A percentile compares a stretch with the other conserved stretches of the same genome.
phyloP scores from a whole-genome alignment of 2,888 invertebrate genomes.

The Synanthedon myopaeformis region DNA sequence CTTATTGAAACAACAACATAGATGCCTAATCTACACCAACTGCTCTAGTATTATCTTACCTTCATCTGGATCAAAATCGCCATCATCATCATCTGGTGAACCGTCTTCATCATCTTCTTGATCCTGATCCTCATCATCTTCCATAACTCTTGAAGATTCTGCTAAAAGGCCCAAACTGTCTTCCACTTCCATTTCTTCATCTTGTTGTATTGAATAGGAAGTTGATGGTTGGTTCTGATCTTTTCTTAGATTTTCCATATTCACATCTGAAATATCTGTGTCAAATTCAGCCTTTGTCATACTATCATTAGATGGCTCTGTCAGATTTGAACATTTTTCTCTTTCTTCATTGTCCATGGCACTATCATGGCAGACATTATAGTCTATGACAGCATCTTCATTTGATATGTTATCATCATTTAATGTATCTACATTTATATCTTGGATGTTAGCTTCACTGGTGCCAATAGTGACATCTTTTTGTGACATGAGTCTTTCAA shows the following conservation, averaged over 20 bases:
- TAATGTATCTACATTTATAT: background rate
- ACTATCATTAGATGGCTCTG: background rate
- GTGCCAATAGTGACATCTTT: background rate
- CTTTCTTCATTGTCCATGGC: background rate
- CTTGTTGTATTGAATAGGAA: conserved; percentile 6
- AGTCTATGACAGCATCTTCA: background rate
- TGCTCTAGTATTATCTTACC: conserved; percentile 16
- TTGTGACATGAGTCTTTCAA: no score
- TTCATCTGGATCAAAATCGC: conserved; percentile 29
- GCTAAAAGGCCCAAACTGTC: conserved; percentile 55
- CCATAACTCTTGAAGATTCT: conserved; percentile 39
- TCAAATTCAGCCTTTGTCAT: background rate
- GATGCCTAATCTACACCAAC: no score
- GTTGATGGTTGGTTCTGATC: conserved; percentile 10
- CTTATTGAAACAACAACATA: no score
- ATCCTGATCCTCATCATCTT: conserved; percentile 42
- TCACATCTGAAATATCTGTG: background rate
- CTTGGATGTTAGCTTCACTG: background rate
- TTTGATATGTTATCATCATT: background rate
- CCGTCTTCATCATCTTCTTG: conserved; percentile 37
- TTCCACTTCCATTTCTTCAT: conserved; percentile 26
- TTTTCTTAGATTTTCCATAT: conserved; percentile 1
- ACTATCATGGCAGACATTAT: no score
- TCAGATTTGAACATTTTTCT: background rate
- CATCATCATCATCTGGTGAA: conserved; percentile 22